These are phyloP conservation scores for Eupithecia insigniata DNA, from an alignment of 2,888 invertebrate species.

Conservation along the genomic window DNA sequence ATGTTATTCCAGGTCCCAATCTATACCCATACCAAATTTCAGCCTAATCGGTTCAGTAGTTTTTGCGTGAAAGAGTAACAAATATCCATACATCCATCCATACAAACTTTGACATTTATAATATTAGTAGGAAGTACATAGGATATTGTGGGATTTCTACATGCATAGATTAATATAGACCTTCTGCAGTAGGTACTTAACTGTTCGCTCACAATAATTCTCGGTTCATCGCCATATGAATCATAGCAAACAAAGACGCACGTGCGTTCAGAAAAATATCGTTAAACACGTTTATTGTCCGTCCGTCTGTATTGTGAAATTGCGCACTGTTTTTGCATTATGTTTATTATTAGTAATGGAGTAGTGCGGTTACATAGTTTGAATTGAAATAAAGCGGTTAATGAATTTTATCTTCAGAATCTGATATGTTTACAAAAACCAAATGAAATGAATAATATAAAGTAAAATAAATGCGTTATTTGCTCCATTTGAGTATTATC, in stretches of 20 bases:
- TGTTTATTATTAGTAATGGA: conserved; percentile 8
- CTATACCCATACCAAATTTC: too few relatives aligned
- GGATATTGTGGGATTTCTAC: too few relatives aligned
- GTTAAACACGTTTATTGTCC: conserved; percentile 34
- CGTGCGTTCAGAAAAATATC: conserved; percentile 34
- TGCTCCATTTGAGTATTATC: too few relatives aligned
- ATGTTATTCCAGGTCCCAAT: too few relatives aligned
- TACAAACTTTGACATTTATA: too few relatives aligned
- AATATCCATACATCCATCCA: too few relatives aligned
- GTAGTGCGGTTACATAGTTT: conserved; percentile 1
- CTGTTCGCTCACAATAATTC: conserved; percentile 33
- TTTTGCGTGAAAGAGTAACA: too few relatives aligned
- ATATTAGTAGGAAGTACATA: too few relatives aligned
- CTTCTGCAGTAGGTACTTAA: conserved; percentile 7
- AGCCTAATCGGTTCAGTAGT: too few relatives aligned
- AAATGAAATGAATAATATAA: neutral
- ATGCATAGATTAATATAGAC: neutral
- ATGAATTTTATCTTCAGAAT: neutral
- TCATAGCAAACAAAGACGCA: conserved; percentile 41
- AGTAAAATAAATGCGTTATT: neutral
- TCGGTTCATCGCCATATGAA: conserved; percentile 45
- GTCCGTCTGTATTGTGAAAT: conserved; percentile 25
- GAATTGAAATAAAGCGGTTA: neutral
- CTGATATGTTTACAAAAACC: neutral
- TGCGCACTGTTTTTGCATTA: conserved; percentile 25